Base-by-base conservation (phyloP, 2,888 invertebrate species). In the Listrodromus nycthemerus region DNA sequence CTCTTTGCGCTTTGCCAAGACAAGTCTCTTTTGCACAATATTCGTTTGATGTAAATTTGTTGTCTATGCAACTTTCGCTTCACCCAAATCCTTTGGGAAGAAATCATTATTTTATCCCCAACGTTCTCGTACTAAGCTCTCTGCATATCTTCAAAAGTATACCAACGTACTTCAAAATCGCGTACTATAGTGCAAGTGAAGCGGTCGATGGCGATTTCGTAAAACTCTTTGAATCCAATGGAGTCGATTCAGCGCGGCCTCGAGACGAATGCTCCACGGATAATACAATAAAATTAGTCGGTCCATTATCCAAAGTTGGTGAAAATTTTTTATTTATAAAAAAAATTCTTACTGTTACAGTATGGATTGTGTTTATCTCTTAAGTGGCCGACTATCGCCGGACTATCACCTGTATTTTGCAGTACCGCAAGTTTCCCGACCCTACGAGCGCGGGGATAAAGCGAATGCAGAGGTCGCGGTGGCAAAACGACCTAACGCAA, bases 21-120 rank as follows among this genome's bases (percentile, higher is more conserved):
- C 30, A 21, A 45, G 16, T 50, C 37, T 45, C 21, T 55, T 55
- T 24, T 24, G 24, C 55, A 24, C 55, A 58, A 3, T 71, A 61
- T 27, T 66, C 71, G 71, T 76, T 83, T 24, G 58, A 73, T 77
- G 83, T 83, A 63, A 52, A 66, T 74, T 61, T 63, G n/a, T 76
- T n/a, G 63, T 52, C 76, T 61, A 30, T 24, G 4, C 24, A 24
- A 24, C 55, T 24, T 55, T 24, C 55, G 55, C 55, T 24, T 55
- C 13, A 4, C 13, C 21, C 58, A 27, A 16, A 21, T 8, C 50
- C 74, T 33, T 67, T 41, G 27, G 21, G 13, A 41, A 19, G 16
- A 71, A 71, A 24, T 75, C 37, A 55, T 75, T 58, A 19, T 55
- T 30, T 37, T 66, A n/a, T 27, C 66, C 24, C 7, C 48, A 66